Evolutionary conservation across 2,888 invertebrate species (phyloP).

Genomic region (Empis stercorea): DNA sequence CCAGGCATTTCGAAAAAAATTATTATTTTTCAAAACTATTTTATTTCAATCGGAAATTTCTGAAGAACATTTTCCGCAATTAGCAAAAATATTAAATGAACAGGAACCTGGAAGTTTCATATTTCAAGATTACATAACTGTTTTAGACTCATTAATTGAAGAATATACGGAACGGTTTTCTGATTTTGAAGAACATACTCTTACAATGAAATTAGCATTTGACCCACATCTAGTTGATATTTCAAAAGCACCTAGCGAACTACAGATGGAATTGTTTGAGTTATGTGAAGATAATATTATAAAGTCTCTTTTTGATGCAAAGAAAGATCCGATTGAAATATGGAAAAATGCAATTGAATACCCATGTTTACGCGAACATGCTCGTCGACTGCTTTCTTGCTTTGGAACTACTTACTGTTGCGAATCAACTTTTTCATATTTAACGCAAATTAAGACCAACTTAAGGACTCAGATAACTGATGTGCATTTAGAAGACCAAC

Average conservation of each 20-base stretch:
- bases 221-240: background rate
- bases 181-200: background rate
- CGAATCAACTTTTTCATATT: background rate
- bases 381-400: background rate
- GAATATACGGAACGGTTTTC: background rate
- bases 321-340: background rate
- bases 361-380: background rate
- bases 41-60: too few species aligned
- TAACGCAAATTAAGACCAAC: background rate
- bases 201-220: background rate
- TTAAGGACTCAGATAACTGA: too few species aligned
- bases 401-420: background rate
- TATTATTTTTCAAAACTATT: too few species aligned
- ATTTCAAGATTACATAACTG: too few species aligned
- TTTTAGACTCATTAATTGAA: too few species aligned
- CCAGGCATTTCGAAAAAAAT: too few species aligned
- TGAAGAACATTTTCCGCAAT: too few species aligned
- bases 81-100: too few species aligned
- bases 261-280: background rate
- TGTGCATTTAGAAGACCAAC: too few species aligned
- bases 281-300: background rate
- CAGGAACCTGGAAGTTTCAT: too few species aligned
- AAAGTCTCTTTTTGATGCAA: background rate
- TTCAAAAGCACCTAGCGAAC: background rate
- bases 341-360: background rate